Conservation (phyloP, 2,797 vertebrate species). For the Cuniculus paca region DNA sequence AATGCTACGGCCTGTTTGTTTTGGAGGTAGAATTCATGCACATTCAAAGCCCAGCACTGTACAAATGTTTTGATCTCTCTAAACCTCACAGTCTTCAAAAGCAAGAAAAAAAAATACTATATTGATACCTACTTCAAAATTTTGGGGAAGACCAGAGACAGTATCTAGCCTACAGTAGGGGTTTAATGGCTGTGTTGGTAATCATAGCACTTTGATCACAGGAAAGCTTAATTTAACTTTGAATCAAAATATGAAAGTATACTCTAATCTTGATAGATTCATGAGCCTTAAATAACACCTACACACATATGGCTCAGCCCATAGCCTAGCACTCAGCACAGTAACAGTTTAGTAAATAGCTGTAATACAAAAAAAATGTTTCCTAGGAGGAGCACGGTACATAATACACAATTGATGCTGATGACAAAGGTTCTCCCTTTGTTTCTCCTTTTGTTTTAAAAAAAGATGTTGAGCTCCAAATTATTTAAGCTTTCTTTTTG, state of each 20-base stretch:
- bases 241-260: background rate
- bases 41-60: background rate
- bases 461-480: background rate
- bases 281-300: background rate
- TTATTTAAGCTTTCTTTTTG: background rate
- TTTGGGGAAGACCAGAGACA: background rate
- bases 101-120: background rate
- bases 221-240: background rate
- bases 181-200: background rate
- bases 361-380: background rate
- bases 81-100: background rate
- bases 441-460: background rate
- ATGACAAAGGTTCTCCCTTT: background rate
- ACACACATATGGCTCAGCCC: background rate
- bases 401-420: background rate
- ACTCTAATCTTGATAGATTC: background rate
- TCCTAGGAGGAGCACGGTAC: background rate
- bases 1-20: background rate
- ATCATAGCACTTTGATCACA: background rate
- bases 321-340: background rate
- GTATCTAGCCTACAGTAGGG: background rate
- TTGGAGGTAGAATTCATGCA: background rate
- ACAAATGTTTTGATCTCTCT: background rate
- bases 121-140: background rate
- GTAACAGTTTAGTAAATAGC: background rate